A percentile compares a stretch with the other conserved stretches of the same genome.
phyloP scores from a whole-genome alignment of 2,797 vertebrate genomes.

The Columba guinea region DNA sequence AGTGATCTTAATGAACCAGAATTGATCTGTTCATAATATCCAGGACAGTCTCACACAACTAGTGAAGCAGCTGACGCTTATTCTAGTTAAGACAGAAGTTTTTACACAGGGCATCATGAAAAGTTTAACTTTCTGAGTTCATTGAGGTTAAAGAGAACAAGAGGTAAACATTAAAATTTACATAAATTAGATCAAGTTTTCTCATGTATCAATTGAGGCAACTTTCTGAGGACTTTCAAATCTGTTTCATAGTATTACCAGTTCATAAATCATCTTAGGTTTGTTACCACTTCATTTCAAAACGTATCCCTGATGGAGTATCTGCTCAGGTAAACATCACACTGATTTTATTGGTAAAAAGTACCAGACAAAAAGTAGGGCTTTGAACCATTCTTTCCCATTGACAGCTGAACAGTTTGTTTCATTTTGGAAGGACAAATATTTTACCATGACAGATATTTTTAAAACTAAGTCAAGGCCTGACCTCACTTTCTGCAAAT shows the following conservation, averaged over 20 bases:
- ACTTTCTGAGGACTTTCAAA: not conserved
- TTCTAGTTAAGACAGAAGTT: not conserved
- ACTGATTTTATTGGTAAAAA: not conserved
- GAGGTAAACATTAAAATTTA: not conserved
- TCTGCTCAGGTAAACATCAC: not conserved
- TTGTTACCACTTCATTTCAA: slow-evolving; percentile 5
- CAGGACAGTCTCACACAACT: slow-evolving; percentile 45
- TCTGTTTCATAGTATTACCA: not conserved
- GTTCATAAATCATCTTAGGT: not conserved
- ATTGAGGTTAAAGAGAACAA: not conserved
- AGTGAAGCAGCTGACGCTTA: slow-evolving; percentile 52
- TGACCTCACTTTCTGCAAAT: not conserved
- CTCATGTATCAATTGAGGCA: not conserved
- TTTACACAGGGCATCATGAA: not conserved
- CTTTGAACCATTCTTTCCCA: not conserved
- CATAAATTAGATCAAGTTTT: not conserved
- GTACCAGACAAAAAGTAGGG: not conserved
- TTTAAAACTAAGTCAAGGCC: not conserved
- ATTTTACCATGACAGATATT: not conserved
- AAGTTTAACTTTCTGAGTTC: not conserved
- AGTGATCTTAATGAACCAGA: slow-evolving; percentile 51
- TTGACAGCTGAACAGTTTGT: not conserved
- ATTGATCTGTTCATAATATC: slow-evolving; percentile 51
- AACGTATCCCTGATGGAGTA: not conserved
- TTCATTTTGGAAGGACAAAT: not conserved